Conservation (phyloP, 2,113 vertebrate genomes). For the Monopterus albus region DNA sequence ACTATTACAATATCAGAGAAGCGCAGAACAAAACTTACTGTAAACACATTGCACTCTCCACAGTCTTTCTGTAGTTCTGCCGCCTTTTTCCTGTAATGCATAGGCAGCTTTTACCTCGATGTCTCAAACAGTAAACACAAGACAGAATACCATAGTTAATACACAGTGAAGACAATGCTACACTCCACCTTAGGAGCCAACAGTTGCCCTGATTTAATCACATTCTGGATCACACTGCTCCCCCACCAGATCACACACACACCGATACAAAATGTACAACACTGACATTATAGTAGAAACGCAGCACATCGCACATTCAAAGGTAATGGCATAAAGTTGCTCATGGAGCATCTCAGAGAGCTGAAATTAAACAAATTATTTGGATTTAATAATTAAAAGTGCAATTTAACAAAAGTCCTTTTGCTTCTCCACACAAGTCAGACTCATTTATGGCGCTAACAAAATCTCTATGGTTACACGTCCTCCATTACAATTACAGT, state of each 20-base stretch:
- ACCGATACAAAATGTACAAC: slow-evolving; percentile 28
- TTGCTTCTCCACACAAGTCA: slow-evolving; percentile 1
- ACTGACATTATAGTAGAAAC: slow-evolving; percentile 40
- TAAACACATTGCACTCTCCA: slow-evolving; percentile 13
- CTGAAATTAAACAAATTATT: slow-evolving; percentile 13
- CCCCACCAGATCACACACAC: too few relatives aligned
- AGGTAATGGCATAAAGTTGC: slow-evolving; percentile 42
- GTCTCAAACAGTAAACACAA: slow-evolving; percentile 56
- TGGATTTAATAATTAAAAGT: slow-evolving; percentile 57
- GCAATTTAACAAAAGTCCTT: slow-evolving; percentile 39
- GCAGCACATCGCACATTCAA: slow-evolving; percentile 68
- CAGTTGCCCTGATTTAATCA: neutral
- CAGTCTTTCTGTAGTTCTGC: neutral
- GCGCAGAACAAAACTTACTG: slow-evolving; percentile 9
- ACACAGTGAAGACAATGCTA: slow-evolving; percentile 28
- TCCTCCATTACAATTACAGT: slow-evolving; percentile 17
- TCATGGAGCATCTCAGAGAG: slow-evolving; percentile 33
- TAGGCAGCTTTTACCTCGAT: slow-evolving; percentile 75
- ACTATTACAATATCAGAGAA: slow-evolving; percentile 31
- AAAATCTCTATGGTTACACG: neutral
- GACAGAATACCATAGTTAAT: slow-evolving; percentile 45
- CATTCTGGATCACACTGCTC: neutral
- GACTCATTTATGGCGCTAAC: neutral
- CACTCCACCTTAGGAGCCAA: neutral
- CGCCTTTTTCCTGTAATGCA: slow-evolving; percentile 40